Percentiles rank a stretch among this genome's conserved stretches.
phyloP scores from a whole-genome alignment of 2,113 vertebrate species.

The Corynorhinus townsendii region DNA sequence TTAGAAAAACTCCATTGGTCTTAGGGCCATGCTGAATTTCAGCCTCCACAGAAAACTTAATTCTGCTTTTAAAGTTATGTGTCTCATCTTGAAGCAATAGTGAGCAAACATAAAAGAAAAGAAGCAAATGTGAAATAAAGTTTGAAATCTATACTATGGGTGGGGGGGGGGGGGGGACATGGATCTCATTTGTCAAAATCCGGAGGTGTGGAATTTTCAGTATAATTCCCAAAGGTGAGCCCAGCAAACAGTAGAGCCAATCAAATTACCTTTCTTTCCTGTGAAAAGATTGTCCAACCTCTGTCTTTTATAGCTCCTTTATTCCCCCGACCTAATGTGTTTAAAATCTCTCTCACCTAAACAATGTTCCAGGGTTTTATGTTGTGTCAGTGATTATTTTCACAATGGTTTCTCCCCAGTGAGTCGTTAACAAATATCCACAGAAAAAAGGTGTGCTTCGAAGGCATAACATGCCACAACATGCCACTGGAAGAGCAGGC shows the following conservation, averaged over 20 bases:
- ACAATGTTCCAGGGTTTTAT: background rate
- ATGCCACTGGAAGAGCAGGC: background rate
- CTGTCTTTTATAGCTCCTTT: background rate
- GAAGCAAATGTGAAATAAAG: background rate
- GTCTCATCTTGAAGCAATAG: background rate
- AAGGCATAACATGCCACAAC: background rate
- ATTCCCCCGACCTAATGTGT: background rate
- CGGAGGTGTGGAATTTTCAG: background rate
- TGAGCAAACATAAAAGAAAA: constrained; percentile 16
- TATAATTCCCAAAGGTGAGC: background rate
- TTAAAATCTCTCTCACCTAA: background rate
- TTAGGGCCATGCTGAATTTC: background rate
- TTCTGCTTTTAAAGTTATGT: background rate
- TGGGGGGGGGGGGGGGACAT: too few species aligned
- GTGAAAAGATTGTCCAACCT: background rate
- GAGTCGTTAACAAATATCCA: background rate
- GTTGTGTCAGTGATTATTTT: constrained; percentile 8
- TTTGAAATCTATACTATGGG: background rate
- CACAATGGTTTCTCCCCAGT: background rate
- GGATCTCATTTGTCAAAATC: background rate
- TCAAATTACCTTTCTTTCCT: background rate
- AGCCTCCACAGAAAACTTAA: background rate
- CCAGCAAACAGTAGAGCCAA: background rate
- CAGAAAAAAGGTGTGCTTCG: background rate
- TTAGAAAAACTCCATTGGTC: constrained; percentile 1